These are phyloP conservation scores for Ceyx margarethae DNA, from an alignment of 2,113 vertebrate species.

Conservation along the genomic window DNA sequence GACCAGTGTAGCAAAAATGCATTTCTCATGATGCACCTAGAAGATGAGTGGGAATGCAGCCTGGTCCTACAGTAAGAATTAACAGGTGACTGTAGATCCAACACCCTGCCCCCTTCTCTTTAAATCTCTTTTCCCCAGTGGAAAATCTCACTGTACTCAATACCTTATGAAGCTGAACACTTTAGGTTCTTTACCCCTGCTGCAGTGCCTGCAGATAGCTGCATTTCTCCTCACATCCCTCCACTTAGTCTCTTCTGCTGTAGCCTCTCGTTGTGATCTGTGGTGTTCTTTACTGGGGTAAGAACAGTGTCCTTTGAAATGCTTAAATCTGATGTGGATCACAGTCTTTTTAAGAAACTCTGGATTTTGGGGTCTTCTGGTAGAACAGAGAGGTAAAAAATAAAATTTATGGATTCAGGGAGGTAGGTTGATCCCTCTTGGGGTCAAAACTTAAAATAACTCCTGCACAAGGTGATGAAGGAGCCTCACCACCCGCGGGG, in stretches of 20 bases:
- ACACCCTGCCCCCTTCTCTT: fast-evolving
- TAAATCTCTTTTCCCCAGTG: background rate
- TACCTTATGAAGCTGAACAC: background rate
- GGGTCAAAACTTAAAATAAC: background rate
- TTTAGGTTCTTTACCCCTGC: background rate
- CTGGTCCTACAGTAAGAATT: background rate
- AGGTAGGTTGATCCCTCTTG: background rate
- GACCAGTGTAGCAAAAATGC: background rate
- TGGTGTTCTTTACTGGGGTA: background rate
- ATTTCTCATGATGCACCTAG: background rate
- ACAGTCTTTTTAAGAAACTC: background rate
- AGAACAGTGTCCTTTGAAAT: background rate
- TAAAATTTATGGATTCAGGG: background rate
- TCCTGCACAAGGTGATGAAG: background rate
- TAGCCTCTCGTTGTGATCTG: fast-evolving
- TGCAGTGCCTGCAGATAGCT: background rate
- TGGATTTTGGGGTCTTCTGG: background rate
- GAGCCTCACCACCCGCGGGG: background rate
- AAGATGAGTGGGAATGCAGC: background rate
- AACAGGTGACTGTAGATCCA: background rate
- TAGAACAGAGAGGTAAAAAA: background rate
- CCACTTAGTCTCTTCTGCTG: background rate
- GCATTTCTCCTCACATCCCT: background rate
- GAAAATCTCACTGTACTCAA: fast-evolving
- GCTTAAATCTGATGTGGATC: background rate